Evolutionary conservation across 2,888 invertebrate genomes (phyloP).

Genomic region (Hydrotaea diabolus): DNA sequence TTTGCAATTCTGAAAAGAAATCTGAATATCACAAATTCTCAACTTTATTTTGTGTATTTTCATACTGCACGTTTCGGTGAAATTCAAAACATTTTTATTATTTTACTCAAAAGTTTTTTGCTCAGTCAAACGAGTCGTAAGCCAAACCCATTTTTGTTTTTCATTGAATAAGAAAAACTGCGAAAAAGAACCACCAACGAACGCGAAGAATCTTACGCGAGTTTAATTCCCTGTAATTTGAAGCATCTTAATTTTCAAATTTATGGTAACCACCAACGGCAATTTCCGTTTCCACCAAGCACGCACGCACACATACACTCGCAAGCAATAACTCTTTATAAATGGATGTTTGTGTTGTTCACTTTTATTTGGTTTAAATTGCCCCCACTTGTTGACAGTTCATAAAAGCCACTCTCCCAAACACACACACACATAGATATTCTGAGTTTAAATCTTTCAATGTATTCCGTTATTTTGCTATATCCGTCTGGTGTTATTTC

Average conservation of each 20-base stretch:
- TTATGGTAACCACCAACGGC: not conserved
- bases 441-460: not conserved
- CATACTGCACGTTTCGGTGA: too few species aligned
- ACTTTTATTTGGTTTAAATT: not conserved
- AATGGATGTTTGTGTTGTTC: not conserved
- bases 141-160: too few species aligned
- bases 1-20: too few species aligned
- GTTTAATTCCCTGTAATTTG: not conserved
- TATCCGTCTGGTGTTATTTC: not conserved
- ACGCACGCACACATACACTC: not conserved
- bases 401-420: not conserved
- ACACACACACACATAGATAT: not conserved
- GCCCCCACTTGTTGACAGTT: not conserved
- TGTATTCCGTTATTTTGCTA: not conserved
- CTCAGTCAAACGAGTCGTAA: too few species aligned
- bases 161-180: too few species aligned
- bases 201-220: not conserved
- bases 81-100: too few species aligned
- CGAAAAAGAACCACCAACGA: too few species aligned
- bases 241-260: not conserved
- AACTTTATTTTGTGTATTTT: too few species aligned
- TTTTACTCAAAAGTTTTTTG: too few species aligned
- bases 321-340: not conserved
- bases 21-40: too few species aligned
- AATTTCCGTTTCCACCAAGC: not conserved